Conservation (phyloP, 2,888 invertebrate species). For the Andricus curvator region DNA sequence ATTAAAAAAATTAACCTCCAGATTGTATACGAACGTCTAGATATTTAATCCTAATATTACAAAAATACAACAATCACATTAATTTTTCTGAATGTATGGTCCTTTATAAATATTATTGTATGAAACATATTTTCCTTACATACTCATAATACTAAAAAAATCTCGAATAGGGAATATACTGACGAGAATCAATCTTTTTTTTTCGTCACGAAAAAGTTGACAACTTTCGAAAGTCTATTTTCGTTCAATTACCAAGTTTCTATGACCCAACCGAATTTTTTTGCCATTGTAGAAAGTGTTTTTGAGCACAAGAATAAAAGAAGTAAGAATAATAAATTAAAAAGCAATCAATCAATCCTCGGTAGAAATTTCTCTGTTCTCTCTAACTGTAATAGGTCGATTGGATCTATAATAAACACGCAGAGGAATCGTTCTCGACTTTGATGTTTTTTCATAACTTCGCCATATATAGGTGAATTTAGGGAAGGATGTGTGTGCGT, state of each 20-base stretch:
- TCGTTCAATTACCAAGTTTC: neutral
- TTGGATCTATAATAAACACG: slow-evolving; percentile 8
- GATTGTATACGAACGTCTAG: too few species aligned
- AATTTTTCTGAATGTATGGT: too few species aligned
- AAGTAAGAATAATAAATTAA: neutral
- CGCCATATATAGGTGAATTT: neutral
- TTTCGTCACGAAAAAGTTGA: neutral
- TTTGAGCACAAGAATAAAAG: neutral
- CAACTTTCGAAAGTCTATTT: neutral
- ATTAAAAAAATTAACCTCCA: too few species aligned
- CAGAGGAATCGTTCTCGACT: neutral
- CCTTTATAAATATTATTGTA: too few species aligned
- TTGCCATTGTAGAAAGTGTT: neutral
- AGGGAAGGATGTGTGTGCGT: neutral
- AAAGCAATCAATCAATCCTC: slow-evolving; percentile 26
- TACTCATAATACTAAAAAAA: neutral
- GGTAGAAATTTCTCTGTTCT: slow-evolving; percentile 27
- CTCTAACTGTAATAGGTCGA: neutral
- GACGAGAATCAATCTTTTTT: neutral
- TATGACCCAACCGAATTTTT: neutral
- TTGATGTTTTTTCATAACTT: slow-evolving; percentile 16
- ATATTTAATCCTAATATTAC: too few species aligned
- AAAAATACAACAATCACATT: too few species aligned
- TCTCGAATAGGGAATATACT: neutral
- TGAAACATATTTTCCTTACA: too few species aligned